These are phyloP conservation scores for Meleagris gallopavo DNA, from an alignment of 2,113 vertebrate genomes.

Conservation along the genomic window DNA sequence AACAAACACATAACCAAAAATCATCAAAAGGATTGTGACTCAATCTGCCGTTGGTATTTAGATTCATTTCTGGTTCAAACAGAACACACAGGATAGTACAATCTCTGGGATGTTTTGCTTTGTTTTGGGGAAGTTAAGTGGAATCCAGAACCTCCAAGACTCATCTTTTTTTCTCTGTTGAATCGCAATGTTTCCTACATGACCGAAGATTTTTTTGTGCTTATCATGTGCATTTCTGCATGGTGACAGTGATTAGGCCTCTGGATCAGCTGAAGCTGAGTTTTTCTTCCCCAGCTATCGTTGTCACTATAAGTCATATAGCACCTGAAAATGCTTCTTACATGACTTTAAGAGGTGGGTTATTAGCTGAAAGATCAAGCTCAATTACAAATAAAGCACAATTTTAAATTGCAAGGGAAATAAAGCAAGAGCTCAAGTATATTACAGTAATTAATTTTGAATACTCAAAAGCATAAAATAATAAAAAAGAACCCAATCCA, in stretches of 20 bases:
- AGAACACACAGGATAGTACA: neutral
- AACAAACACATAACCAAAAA: neutral
- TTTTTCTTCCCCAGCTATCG: neutral
- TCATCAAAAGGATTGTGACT: neutral
- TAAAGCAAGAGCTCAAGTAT: neutral
- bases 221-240: neutral
- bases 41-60: neutral
- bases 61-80: neutral
- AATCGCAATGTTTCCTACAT: neutral
- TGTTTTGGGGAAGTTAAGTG: neutral
- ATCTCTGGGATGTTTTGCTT: neutral
- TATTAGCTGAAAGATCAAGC: slow-evolving; percentile 1
- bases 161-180: neutral
- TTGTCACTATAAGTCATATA: neutral
- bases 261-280: neutral
- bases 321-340: slow-evolving; percentile 1
- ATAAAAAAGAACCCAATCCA: neutral
- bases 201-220: neutral
- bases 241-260: slow-evolving; percentile 3
- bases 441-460: neutral
- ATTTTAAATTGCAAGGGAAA: neutral
- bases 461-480: neutral
- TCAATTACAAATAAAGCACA: slow-evolving; percentile 38
- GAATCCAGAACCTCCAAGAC: neutral
- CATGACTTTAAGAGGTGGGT: neutral